These are phyloP conservation scores for Drosophila trichaetosa DNA, from an alignment of 2,888 invertebrate species.

Conservation along the genomic window DNA sequence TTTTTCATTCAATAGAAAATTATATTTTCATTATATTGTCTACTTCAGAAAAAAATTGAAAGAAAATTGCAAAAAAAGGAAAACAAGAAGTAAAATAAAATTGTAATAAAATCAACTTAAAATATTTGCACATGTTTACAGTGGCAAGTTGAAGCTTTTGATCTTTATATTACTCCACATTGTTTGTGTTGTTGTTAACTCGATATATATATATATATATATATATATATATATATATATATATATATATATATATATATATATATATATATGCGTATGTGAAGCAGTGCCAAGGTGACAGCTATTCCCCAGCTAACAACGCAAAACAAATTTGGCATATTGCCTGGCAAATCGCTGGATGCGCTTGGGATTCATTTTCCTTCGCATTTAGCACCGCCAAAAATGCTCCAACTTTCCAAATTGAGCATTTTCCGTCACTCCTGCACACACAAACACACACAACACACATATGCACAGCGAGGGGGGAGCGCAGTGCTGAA, in stretches of 20 bases:
- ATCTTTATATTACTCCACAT: constrained; percentile 63
- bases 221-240: background rate
- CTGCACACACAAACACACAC: constrained; percentile 6
- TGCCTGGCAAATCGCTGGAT: constrained; percentile 49
- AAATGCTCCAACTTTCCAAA: constrained; percentile 55
- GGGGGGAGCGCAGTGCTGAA: constrained; percentile 5
- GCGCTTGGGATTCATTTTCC: constrained; percentile 46
- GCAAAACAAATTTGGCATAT: constrained; percentile 34
- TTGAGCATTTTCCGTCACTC: constrained; percentile 50
- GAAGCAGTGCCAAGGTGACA: constrained; percentile 68
- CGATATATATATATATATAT: constrained; percentile 6
- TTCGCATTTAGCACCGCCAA: constrained; percentile 31
- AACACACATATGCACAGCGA: constrained; percentile 4
- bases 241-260: background rate
- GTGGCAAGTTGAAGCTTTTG: constrained; percentile 70
- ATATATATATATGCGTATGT: background rate
- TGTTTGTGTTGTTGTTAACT: constrained; percentile 60
- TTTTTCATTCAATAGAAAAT: constrained; percentile 63
- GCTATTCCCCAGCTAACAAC: constrained; percentile 23
- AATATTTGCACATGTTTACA: constrained; percentile 77
- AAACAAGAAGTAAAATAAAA: constrained; percentile 29
- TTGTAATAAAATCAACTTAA: constrained; percentile 74
- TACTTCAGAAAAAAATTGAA: constrained; percentile 28
- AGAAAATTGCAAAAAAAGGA: constrained; percentile 36
- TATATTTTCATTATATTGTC: constrained; percentile 50